Evolutionary conservation across 2,113 vertebrate genomes (phyloP).

Genomic region (Rhombomys opimus): DNA sequence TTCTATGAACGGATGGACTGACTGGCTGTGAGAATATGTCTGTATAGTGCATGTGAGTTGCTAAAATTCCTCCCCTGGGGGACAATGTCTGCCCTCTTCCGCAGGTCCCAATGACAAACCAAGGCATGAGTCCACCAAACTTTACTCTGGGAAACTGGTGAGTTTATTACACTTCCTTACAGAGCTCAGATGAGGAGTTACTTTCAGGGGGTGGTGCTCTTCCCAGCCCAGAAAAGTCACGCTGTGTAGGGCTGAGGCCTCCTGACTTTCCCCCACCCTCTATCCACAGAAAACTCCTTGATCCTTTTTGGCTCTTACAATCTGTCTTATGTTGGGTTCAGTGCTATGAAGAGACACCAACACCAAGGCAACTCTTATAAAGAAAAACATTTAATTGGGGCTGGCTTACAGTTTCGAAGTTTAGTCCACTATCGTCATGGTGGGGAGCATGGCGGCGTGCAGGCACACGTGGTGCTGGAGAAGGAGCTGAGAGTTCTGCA

Average conservation of each 20-base stretch:
- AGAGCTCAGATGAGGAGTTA: neutral
- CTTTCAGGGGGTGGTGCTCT: neutral
- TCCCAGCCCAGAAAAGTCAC: neutral
- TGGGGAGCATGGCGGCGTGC: too few species aligned
- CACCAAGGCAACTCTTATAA: too few species aligned
- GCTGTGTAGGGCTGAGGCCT: neutral
- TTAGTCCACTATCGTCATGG: too few species aligned
- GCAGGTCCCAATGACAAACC: neutral
- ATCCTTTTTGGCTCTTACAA: neutral
- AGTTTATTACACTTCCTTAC: neutral
- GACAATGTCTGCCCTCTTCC: neutral
- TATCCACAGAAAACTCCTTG: neutral
- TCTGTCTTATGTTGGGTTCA: neutral
- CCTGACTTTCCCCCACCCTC: neutral
- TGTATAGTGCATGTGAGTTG: neutral
- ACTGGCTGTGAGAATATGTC: neutral
- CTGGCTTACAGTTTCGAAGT: too few species aligned
- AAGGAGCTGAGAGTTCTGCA: too few species aligned
- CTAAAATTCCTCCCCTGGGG: neutral
- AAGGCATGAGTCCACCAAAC: neutral
- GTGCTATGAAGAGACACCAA: neutral
- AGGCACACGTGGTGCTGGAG: too few species aligned
- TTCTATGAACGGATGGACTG: neutral
- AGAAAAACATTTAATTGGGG: too few species aligned
- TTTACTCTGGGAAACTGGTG: neutral